A percentile compares a stretch with the other conserved stretches of the same genome.
These are phyloP conservation scores for Melangyna quadrimaculata DNA, from an alignment of 2,888 invertebrate genomes.

Conservation along the genomic window DNA sequence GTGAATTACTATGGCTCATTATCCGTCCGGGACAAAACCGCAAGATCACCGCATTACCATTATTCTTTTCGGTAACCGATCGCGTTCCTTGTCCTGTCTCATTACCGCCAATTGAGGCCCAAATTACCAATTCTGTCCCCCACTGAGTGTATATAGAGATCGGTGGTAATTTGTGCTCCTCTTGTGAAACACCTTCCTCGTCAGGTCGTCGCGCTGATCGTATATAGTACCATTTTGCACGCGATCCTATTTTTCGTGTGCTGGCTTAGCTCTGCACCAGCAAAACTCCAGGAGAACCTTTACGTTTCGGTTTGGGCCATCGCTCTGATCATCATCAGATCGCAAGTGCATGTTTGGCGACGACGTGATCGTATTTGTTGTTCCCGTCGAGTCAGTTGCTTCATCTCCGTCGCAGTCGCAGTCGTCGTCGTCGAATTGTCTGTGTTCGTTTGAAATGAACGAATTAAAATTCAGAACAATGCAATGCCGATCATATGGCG, in stretches of 20 bases:
- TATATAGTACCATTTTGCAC: constrained; percentile 57
- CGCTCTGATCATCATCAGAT: constrained; percentile 53
- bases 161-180: constrained; percentile 60
- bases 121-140: constrained; percentile 72
- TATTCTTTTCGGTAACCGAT: constrained; percentile 69
- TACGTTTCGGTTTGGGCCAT: constrained; percentile 52
- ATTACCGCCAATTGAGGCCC: constrained; percentile 69
- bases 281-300: constrained; percentile 13
- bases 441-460: constrained; percentile 37
- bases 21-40: constrained; percentile 30
- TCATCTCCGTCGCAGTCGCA: not conserved
- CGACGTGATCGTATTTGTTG: constrained; percentile 66
- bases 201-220: constrained; percentile 10
- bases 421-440: not conserved
- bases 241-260: constrained; percentile 63
- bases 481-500: constrained; percentile 32
- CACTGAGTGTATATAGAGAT: constrained; percentile 44
- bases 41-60: constrained; percentile 45
- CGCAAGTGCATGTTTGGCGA: constrained; percentile 65
- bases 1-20: constrained; percentile 58
- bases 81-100: constrained; percentile 70
- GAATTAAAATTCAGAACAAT: constrained; percentile 71
- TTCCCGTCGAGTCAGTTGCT: not conserved
- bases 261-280: not conserved
- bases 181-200: constrained; percentile 66